These are phyloP conservation scores for Hestina assimilis DNA, from an alignment of 1,140 invertebrate genomes.

Conservation along the genomic window DNA sequence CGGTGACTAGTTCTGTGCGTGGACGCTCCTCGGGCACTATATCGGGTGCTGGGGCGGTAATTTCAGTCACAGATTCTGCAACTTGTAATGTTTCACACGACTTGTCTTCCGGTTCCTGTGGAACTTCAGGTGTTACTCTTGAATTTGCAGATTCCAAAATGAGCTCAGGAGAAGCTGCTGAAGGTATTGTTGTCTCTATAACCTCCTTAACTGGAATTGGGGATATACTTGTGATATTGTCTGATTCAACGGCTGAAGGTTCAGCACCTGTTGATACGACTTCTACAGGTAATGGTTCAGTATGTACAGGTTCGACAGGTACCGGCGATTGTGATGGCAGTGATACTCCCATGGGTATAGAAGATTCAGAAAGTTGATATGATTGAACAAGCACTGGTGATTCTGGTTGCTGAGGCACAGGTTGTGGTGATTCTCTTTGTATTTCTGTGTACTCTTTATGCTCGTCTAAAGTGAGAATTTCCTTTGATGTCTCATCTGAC, in stretches of 20 bases:
- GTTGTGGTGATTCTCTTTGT: neutral
- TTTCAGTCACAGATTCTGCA: slow-evolving; percentile 12
- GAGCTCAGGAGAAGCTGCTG: slow-evolving; percentile 3
- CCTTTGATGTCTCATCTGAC: slow-evolving; percentile 17
- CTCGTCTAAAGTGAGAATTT: slow-evolving; percentile 23
- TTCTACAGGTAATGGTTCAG: slow-evolving; percentile 8
- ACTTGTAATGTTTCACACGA: slow-evolving; percentile 1
- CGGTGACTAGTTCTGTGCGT: slow-evolving; percentile 57
- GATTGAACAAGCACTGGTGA: slow-evolving; percentile 10
- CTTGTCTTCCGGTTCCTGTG: slow-evolving; percentile 7
- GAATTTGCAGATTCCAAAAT: slow-evolving; percentile 4
- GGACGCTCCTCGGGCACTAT: slow-evolving; percentile 51
- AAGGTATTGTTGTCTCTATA: neutral
- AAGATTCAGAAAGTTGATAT: neutral
- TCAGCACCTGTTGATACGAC: neutral
- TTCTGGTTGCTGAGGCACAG: slow-evolving; percentile 13
- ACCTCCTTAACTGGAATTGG: neutral
- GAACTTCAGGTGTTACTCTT: slow-evolving; percentile 23
- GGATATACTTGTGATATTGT: neutral
- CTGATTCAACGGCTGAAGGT: neutral
- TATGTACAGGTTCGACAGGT: slow-evolving; percentile 17
- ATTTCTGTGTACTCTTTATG: neutral
- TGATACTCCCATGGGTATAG: slow-evolving; percentile 15
- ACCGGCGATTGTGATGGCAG: slow-evolving; percentile 33
- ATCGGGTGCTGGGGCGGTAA: slow-evolving; percentile 50